Conservation (phyloP, 2,888 invertebrate species). For the Drosophila dives region DNA sequence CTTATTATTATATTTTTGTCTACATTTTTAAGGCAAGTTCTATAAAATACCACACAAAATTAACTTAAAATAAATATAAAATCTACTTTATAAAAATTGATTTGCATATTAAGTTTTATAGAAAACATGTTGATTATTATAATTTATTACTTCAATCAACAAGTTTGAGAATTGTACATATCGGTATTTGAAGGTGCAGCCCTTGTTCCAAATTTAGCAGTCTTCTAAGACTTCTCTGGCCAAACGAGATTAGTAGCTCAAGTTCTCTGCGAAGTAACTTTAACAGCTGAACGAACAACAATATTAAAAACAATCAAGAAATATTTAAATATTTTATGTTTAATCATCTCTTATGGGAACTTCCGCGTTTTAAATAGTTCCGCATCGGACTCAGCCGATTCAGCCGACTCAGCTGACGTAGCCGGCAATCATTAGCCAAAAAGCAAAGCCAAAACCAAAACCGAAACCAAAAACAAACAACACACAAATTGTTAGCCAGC, state of each 20-base stretch:
- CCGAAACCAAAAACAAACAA: conserved; percentile 2
- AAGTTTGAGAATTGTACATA: not conserved
- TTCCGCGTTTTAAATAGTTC: conserved; percentile 72
- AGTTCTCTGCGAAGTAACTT: conserved; percentile 42
- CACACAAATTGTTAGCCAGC: not conserved
- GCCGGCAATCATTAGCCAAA: conserved; percentile 46
- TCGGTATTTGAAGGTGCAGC: not conserved
- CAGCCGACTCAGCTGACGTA: conserved; percentile 54
- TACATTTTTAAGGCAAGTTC: not conserved
- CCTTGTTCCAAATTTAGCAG: conserved; percentile 24
- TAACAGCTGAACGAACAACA: conserved; percentile 18
- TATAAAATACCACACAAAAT: not conserved
- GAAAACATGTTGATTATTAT: not conserved
- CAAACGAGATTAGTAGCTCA: conserved; percentile 72
- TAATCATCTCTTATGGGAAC: conserved; percentile 56
- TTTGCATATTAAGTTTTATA: not conserved
- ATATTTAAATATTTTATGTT: conserved; percentile 29
- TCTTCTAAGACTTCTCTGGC: conserved; percentile 36
- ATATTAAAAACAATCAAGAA: conserved; percentile 37
- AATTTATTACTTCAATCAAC: not conserved
- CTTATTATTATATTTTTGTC: not conserved
- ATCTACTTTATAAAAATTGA: not conserved
- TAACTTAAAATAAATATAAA: not conserved
- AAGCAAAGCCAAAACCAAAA: conserved; percentile 4
- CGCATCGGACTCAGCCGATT: conserved; percentile 43